Evolutionary conservation across 2,797 vertebrate genomes (phyloP).

Genomic region (Sphaeramia orbicularis): DNA sequence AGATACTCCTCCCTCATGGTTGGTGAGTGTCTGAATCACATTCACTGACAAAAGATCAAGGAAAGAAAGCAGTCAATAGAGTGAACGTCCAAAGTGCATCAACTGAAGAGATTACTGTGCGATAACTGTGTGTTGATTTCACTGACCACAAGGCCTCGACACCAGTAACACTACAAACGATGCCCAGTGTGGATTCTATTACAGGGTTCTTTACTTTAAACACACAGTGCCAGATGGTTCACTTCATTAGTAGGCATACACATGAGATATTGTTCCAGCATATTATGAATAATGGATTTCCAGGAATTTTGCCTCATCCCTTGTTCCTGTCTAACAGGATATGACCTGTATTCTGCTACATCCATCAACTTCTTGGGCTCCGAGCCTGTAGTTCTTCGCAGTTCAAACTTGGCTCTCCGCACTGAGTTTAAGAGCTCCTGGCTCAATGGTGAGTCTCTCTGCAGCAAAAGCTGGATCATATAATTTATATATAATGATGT

Average conservation of each 20-base stretch:
- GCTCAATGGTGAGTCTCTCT: slow-evolving; percentile 83
- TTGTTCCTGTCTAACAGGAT: slow-evolving; percentile 79
- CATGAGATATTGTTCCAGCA: slow-evolving; percentile 43
- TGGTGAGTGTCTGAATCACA: slow-evolving; percentile 79
- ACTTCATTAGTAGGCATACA: slow-evolving; percentile 25
- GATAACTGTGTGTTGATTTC: slow-evolving; percentile 28
- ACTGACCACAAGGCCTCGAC: neutral
- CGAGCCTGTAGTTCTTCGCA: slow-evolving; percentile 84
- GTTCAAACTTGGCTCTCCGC: slow-evolving; percentile 75
- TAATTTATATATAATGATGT: neutral
- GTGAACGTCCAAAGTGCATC: slow-evolving; percentile 43
- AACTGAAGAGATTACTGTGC: slow-evolving; percentile 17
- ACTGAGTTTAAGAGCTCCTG: slow-evolving; percentile 85
- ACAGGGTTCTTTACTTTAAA: slow-evolving; percentile 5
- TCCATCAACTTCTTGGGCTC: slow-evolving; percentile 89
- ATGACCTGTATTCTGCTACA: slow-evolving; percentile 88
- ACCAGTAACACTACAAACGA: neutral
- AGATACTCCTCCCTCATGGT: slow-evolving; percentile 86
- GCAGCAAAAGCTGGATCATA: neutral
- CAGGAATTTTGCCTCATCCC: slow-evolving; percentile 49
- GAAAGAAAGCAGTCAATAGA: slow-evolving; percentile 31
- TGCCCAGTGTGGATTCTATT: neutral
- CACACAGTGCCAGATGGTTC: neutral
- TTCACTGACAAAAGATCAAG: slow-evolving; percentile 22
- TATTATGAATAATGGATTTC: slow-evolving; percentile 50